phyloP scores from a whole-genome alignment of 2,113 vertebrate genomes.

The Galemys pyrenaicus region DNA sequence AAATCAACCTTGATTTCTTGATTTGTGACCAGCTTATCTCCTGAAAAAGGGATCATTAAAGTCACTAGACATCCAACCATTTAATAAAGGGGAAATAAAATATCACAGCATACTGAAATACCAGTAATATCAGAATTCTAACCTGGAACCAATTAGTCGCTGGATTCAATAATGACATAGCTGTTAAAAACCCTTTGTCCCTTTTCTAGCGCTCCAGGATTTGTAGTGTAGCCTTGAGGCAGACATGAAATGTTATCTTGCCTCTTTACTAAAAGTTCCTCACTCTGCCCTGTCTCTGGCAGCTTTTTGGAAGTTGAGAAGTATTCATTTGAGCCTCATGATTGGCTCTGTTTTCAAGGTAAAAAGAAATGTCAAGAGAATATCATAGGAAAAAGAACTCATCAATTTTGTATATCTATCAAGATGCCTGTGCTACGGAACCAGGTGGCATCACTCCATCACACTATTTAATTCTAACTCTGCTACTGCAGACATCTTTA shows the following conservation, averaged over 20 bases:
- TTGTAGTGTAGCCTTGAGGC: background rate
- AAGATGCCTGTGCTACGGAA: background rate
- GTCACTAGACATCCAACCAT: background rate
- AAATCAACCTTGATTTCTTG: background rate
- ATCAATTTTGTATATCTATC: background rate
- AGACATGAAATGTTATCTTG: conserved; percentile 7
- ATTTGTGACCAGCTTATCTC: conserved; percentile 40
- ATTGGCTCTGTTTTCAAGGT: conserved; percentile 25
- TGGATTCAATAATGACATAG: background rate
- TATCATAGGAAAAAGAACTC: background rate
- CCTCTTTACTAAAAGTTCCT: conserved; percentile 47
- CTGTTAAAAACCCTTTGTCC: background rate
- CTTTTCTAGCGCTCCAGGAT: background rate
- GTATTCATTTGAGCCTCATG: conserved; percentile 46
- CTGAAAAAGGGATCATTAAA: conserved; percentile 26
- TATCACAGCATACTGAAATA: conserved; percentile 16
- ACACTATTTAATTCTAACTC: background rate
- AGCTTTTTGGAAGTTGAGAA: conserved; percentile 50
- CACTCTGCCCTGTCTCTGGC: conserved; percentile 39
- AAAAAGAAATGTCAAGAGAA: conserved; percentile 55
- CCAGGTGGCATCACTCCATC: background rate
- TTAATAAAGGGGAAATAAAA: conserved; percentile 52
- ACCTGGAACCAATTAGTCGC: conserved; percentile 44
- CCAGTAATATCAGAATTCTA: conserved; percentile 40
- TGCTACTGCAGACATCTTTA: background rate